These are phyloP conservation scores for Dendroctonus ponderosae DNA, from an alignment of 1,140 invertebrate genomes.

Conservation along the genomic window DNA sequence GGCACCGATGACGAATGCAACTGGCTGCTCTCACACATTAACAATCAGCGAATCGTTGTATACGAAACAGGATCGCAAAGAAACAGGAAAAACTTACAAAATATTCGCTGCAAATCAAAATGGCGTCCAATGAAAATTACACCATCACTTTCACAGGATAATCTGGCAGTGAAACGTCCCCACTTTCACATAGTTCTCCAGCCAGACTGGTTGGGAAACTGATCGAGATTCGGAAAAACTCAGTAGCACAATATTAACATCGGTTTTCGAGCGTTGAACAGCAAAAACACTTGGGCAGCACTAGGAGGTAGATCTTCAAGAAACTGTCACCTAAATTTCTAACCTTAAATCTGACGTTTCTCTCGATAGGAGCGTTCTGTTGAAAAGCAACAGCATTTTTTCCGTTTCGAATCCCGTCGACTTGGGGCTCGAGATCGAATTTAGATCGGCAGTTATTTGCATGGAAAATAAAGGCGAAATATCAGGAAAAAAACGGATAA, in stretches of 20 bases:
- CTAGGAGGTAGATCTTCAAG: constrained; percentile 22
- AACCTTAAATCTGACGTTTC: constrained; percentile 28
- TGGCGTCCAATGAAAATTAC: constrained; percentile 39
- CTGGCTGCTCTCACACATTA: no score
- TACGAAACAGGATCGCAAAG: constrained; percentile 1
- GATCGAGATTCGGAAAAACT: constrained; percentile 3
- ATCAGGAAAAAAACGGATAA: constrained; percentile 26
- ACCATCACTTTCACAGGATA: constrained; percentile 29
- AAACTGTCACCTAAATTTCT: constrained; percentile 31
- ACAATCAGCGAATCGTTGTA: no score
- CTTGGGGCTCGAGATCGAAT: background rate
- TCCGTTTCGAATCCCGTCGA: background rate
- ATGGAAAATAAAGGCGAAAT: constrained; percentile 22
- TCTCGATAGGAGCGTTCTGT: constrained; percentile 1
- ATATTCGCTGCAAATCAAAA: constrained; percentile 39
- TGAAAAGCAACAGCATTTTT: constrained; percentile 1
- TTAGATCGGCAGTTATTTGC: constrained; percentile 3
- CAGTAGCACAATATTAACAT: background rate
- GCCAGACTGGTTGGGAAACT: background rate
- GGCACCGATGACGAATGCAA: no score
- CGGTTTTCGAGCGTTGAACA: constrained; percentile 1
- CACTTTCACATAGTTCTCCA: constrained; percentile 34
- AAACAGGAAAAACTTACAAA: constrained; percentile 43
- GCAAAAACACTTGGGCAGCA: constrained; percentile 27
- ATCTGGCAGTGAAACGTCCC: constrained; percentile 5